Evolutionary conservation across 2,888 invertebrate species (phyloP).

Genomic region (Eupithecia subfuscata): DNA sequence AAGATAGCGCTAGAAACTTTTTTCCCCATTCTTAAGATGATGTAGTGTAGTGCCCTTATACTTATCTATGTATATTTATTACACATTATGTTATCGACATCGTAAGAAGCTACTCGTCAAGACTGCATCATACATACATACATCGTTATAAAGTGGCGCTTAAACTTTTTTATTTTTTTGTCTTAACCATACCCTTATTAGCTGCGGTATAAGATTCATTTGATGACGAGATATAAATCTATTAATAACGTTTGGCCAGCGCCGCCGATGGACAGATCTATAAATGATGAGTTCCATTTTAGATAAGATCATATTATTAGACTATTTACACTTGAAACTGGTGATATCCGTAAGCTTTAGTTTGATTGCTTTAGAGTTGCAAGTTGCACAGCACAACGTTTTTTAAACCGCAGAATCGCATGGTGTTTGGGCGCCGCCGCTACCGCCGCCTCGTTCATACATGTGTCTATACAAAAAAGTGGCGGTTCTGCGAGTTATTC

Average conservation of each 20-base stretch:
- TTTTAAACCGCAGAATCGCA: not conserved
- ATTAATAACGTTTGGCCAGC: constrained; percentile 81
- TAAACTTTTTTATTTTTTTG: constrained; percentile 1
- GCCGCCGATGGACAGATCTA: constrained; percentile 79
- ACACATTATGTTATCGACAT: not conserved
- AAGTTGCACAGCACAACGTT: not conserved
- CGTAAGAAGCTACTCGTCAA: not conserved
- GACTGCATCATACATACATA: not conserved
- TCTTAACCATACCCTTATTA: constrained; percentile 25
- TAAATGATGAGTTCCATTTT: constrained; percentile 84
- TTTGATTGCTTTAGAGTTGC: not conserved
- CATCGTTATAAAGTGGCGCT: not conserved
- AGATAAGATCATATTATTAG: constrained; percentile 81
- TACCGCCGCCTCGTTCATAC: not conserved
- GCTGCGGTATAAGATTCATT: constrained; percentile 64
- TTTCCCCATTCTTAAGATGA: not conserved
- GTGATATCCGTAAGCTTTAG: not conserved
- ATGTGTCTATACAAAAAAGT: not conserved
- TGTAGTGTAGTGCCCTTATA: not conserved
- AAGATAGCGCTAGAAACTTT: not conserved
- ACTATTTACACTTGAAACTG: constrained; percentile 28
- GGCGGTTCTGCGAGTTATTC: not conserved
- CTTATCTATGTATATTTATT: too few relatives aligned
- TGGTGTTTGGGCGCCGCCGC: too few relatives aligned
- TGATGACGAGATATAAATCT: constrained; percentile 82